Evolutionary conservation across 1,140 invertebrate species (phyloP).

Genomic region (Chelonus insularis): DNA sequence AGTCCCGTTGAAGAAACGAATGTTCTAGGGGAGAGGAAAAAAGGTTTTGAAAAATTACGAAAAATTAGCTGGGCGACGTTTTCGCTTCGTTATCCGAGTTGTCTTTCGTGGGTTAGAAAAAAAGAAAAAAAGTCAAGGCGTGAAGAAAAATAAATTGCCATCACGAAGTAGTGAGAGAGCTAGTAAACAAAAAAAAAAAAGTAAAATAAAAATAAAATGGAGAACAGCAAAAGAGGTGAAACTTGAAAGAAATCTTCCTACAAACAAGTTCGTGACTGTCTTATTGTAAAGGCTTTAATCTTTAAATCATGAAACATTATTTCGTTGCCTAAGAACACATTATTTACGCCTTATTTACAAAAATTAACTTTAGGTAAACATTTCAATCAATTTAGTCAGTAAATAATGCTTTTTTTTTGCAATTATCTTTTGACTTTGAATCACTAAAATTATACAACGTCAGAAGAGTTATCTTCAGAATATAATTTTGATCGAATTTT

Average conservation of each 20-base stretch:
- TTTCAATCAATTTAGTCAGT: too few relatives aligned
- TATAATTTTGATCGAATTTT: too few relatives aligned
- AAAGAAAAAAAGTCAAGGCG: conserved; percentile 18
- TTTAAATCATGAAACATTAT: conserved; percentile 32
- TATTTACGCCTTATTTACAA: too few relatives aligned
- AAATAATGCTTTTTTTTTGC: too few relatives aligned
- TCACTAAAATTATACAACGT: too few relatives aligned
- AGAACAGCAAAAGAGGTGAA: too few relatives aligned
- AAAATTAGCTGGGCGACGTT: conserved; percentile 52
- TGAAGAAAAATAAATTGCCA: conserved; percentile 25
- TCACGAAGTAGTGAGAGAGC: conserved; percentile 11
- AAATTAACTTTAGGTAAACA: too few relatives aligned
- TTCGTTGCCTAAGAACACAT: too few relatives aligned
- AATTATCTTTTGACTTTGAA: too few relatives aligned
- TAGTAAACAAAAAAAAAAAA: conserved; percentile 9
- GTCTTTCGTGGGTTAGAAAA: conserved; percentile 33
- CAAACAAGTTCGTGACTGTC: conserved; percentile 47
- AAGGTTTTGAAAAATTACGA: conserved; percentile 51
- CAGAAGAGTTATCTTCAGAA: too few relatives aligned
- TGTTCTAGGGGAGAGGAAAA: neutral
- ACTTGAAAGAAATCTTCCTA: conserved; percentile 13
- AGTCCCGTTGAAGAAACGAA: conserved; percentile 3
- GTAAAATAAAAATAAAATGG: conserved; percentile 5
- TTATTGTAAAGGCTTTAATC: conserved; percentile 44
- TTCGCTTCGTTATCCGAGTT: conserved; percentile 50